Conservation (phyloP, 2,797 vertebrate species). For the Coendou prehensilis region DNA sequence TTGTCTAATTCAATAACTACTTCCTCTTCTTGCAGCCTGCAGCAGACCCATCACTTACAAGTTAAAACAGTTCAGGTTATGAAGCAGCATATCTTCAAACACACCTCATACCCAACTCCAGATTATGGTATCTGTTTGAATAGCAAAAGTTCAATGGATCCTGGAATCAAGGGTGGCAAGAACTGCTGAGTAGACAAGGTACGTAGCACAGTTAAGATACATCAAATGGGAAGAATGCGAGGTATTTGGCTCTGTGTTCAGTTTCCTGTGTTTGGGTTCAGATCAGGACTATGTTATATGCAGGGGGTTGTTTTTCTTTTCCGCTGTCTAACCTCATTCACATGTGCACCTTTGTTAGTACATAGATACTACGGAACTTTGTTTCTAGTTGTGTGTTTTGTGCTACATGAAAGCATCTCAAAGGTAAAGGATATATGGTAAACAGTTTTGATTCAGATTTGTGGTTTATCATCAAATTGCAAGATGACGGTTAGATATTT, state of each 20-base stretch:
- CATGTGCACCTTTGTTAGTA: not conserved
- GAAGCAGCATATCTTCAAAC: not conserved
- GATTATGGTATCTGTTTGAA: not conserved
- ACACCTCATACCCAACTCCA: not conserved
- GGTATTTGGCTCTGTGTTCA: not conserved
- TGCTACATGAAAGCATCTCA: not conserved
- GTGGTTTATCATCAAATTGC: not conserved
- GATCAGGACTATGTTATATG: not conserved
- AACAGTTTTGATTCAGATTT: not conserved
- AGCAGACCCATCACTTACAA: not conserved
- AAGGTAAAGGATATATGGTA: not conserved
- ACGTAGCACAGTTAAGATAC: not conserved
- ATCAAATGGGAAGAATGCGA: not conserved
- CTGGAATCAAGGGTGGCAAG: not conserved
- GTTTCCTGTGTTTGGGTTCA: not conserved
- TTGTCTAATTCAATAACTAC: not conserved
- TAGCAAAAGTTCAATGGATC: too few relatives aligned
- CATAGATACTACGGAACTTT: not conserved
- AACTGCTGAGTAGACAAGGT: not conserved
- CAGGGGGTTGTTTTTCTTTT: not conserved
- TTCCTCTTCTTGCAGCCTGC: not conserved
- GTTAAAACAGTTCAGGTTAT: too few relatives aligned
- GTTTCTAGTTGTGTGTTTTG: not conserved
- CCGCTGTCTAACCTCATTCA: not conserved
- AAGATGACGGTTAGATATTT: not conserved